Evolutionary conservation across 2,888 invertebrate species (phyloP), one percentile per base, ranked within the genome.

Genomic region (Aphodius granarius): DNA sequence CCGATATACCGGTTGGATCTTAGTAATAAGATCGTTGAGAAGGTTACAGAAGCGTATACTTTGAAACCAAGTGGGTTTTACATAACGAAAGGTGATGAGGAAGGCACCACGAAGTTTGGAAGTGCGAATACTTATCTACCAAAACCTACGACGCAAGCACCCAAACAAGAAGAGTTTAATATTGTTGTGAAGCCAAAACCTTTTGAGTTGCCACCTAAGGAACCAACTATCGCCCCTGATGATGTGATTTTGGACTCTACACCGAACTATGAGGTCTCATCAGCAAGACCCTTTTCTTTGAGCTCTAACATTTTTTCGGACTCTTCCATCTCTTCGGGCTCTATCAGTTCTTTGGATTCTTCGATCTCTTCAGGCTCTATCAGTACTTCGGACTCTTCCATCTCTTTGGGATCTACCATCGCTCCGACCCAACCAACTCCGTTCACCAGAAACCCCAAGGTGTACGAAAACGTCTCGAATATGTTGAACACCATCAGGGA

Each of bases 401-500:
- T n/a, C 62, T 68, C 75, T 13, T 23, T 73, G 18, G 71, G 19
- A 63, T 21, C 65, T 43, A 71, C 63, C 1, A 23, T 75, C 19
- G 79, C 78, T n/a, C 80, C 82, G 0, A 83, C 85, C 17, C 66
- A 79, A 66, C 83, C 85, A 13, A 83, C 85, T 5, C 79, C 83
- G 16, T 80, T 75, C 68, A 91, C 91, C 74, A 92, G 94, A 80
- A 91, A 94, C 82, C 23, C 70, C 15, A 63, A 63, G 66, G 66
- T 73, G 18, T 75, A 75, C 19, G 77, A 77, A 22, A 70, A 77
- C 66, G 90, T 93, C 0, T 90, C 93, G 77, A 91, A 91, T 78
- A 91, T 94, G 88, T 87, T 94, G 70, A 91, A 91, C 78, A 94
- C 94, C 66, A 86, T 94, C 13, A 89, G 89, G 79, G 88, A 92